phyloP scores from a whole-genome alignment of 2,113 vertebrate genomes.

The Spea bombifrons region DNA sequence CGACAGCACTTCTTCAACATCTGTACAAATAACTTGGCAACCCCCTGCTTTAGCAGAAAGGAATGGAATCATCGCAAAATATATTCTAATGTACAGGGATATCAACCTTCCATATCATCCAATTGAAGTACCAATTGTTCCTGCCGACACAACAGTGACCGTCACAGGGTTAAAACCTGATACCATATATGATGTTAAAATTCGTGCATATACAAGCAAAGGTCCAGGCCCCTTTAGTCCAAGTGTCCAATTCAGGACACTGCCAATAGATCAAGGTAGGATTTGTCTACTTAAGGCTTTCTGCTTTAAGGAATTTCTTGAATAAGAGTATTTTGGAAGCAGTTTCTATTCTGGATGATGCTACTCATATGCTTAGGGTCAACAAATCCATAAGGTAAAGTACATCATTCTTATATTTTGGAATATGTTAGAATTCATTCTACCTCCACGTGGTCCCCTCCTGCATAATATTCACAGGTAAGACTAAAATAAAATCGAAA shows the following conservation, averaged over 20 bases:
- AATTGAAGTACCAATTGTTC: constrained; percentile 86
- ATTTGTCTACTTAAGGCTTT: constrained; percentile 82
- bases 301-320: constrained; percentile 72
- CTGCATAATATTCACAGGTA: constrained; percentile 67
- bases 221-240: constrained; percentile 98
- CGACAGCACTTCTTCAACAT: constrained; percentile 84
- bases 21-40: constrained; percentile 91
- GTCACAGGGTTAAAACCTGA: constrained; percentile 93
- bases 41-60: constrained; percentile 84
- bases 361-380: constrained; percentile 72
- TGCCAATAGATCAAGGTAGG: constrained; percentile 99
- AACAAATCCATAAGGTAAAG: constrained; percentile 72
- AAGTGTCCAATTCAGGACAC: constrained; percentile 99
- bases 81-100: constrained; percentile 93
- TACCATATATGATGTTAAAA: constrained; percentile 99
- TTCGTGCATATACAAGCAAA: constrained; percentile 99
- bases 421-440: constrained; percentile 67
- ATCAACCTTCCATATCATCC: constrained; percentile 93
- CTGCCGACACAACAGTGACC: constrained; percentile 84
- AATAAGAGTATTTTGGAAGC: constrained; percentile 70
- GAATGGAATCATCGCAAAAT: constrained; percentile 90
- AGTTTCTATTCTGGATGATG: constrained; percentile 66
- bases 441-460: constrained; percentile 62
- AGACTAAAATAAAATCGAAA: constrained; percentile 57
- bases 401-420: constrained; percentile 67